Evolutionary conservation across 2,113 vertebrate species (phyloP), one percentile per base, ranked within the genome.

Genomic region (Crotalus helleri): DNA sequence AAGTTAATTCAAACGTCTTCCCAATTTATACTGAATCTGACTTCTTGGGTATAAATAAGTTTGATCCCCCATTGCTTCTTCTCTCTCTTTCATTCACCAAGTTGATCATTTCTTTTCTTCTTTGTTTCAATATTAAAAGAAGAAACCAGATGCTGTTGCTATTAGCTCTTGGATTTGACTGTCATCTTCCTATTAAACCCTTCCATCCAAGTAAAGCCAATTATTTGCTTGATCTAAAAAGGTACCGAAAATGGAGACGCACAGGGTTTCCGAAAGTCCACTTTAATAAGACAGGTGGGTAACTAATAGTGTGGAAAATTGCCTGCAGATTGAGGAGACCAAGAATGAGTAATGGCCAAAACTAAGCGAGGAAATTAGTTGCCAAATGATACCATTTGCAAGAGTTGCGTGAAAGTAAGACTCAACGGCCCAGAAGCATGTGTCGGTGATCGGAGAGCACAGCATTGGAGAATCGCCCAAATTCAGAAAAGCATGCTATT

Each of bases 241-340:
- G 96, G 97, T 97, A 96, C 95, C 96, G 97, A 97, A 98, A 98
- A 97, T 96, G 97, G 97, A 97, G 98, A 97, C 96, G 97, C 97
- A 97, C 94, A 95, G 97, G 96, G 96, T 97, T 98, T 98, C 95
- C 94, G 96, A 98, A 98, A 98, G 98, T 98, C 98, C 98, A 97
- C 96, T 98, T 97, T 98, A 98, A 98, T 97, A 98, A 98, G 97
- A 98, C 98, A 98, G 98, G 98, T 98, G 98, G 98, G 97, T 98
- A 98, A 97, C 98, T 98, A 98, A 98, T 98, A 98, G 98, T 97
- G 98, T 98, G 98, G 98, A 98, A 98, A 98, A 98, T 98, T 98
- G 98, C 97, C 98, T 98, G 98, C 97, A 98, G 97, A 98, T 98
- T 98, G 98, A 98, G 98, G 96, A 98, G 98, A 98, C 97, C 98